Base-by-base conservation (phyloP, 2,888 invertebrate species). In the Ditula angustiorana region DNA sequence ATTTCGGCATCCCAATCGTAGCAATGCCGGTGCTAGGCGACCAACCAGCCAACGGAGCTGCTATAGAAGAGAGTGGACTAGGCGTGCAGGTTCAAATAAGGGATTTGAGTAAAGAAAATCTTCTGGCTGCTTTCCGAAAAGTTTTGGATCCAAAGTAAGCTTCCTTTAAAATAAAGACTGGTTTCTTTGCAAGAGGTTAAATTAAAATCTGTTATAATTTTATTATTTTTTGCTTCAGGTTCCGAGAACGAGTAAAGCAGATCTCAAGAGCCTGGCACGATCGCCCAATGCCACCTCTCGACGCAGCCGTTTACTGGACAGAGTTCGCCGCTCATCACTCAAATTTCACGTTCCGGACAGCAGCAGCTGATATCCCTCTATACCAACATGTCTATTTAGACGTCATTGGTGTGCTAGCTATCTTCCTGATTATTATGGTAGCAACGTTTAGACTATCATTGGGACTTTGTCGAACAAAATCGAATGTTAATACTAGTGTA, bases 231-330 rank as follows among this genome's bases (percentile, higher is more conserved):
- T 53, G 16, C 87, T 87, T 19, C 78, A 93, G 92, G 56, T 92
- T 92, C 64, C 80, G 77, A 11, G 76, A 86, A 72, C 84, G 86
- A 63, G 93, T 90, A 1, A 90, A 93, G 68, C 79, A 84, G 61
- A 72, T 94, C 11, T 93, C 94, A 8, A 87, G 80, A 60, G 87
- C 93, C 5, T 95, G 94, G 92, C 90, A 90, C 61, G 95, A 95
- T 72, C 90, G 95, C 13, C 95, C 94, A 0, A 76, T 94, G 76
- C 82, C 93, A 0, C 92, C 95, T 0, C 74, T 95, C 72, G 94
- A 95, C 50, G 93, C 94, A 0, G 95, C 95, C 1, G 80, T 94
- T 10, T 95, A 92, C 77, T 95, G 95, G 95, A 93, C 94, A 1
- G 95, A 95, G 76, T 95, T 93, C 74, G 94, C 94, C 0, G 94